These are phyloP conservation scores for Platichthys flesus DNA, from an alignment of 2,113 vertebrate species.

Conservation along the genomic window DNA sequence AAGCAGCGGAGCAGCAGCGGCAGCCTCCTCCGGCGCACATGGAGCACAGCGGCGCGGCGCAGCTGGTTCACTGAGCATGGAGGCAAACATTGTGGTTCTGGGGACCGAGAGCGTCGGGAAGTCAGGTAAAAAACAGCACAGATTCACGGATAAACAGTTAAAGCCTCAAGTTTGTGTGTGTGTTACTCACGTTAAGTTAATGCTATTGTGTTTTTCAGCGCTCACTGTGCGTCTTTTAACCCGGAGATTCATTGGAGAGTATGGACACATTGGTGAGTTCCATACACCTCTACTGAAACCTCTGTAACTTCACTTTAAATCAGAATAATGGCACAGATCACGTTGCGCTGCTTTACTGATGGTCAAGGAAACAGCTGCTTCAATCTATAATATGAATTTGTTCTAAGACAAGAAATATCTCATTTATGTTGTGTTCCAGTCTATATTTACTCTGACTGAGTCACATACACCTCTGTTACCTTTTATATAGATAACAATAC, in stretches of 20 bases:
- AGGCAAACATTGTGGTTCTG: conserved; percentile 85
- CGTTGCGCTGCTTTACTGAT: too few relatives aligned
- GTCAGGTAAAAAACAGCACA: conserved; percentile 78
- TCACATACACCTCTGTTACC: too few relatives aligned
- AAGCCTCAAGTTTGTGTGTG: background rate
- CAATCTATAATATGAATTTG: too few relatives aligned
- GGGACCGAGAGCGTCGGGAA: conserved; percentile 88
- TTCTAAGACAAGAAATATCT: too few relatives aligned
- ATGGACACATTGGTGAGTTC: conserved; percentile 87
- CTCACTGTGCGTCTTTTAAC: conserved; percentile 89
- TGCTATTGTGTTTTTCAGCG: conserved; percentile 72
- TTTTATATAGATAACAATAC: too few relatives aligned
- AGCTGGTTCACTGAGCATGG: conserved; percentile 66
- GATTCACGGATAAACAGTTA: rapidly evolving
- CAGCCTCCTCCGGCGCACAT: background rate
- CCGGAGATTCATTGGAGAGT: conserved; percentile 90
- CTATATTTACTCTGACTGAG: too few relatives aligned
- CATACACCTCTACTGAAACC: too few relatives aligned
- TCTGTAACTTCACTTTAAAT: too few relatives aligned
- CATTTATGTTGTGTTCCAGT: too few relatives aligned
- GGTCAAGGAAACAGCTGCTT: too few relatives aligned
- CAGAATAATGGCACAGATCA: too few relatives aligned
- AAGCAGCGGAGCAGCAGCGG: too few relatives aligned
- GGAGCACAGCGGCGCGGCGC: background rate
- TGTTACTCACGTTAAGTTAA: background rate